Evolutionary conservation across 2,113 vertebrate genomes (phyloP), one percentile per base, ranked within the genome.

Genomic region (Callocephalon fimbriatum): DNA sequence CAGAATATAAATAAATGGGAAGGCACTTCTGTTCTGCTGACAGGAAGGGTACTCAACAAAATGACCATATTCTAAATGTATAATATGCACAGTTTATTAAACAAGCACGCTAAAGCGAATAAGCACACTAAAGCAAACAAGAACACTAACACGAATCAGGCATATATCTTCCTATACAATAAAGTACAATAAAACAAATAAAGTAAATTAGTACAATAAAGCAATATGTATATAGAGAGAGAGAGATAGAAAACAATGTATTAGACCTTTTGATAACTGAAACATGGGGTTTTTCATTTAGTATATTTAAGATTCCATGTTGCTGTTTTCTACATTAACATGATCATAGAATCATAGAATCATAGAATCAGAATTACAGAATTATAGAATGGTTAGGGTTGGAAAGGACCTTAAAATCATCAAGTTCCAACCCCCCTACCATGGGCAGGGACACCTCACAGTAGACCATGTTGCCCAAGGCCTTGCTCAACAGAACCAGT

Each of bases 241-340:
- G 38, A n/a, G 22, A 58, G 13, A n/a, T 31, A 50, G 5, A 84
- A 91, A 68, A 1, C 10, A 91, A n/a, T 67, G 8, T 11, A 76
- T 68, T 79, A 87, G 19, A 19, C 19, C 6, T 75, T 78, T 45
- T 38, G 8, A 54, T 88, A 88, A 71, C 5, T 50, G 14, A 54
- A 90, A 29, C 1, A 8, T n/a, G 3, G 0, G 0, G 0, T 45
- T 25, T 79, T 63, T 50, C 0, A 53, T 72, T 56, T 68, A 45
- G 2, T 2, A 5, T 59, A 51, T 76, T 87, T 73, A 79, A 68
- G 22, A 66, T 65, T 35, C 14, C 15, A 23, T 35, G 2, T 58
- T 67, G 6, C 6, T 58, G 3, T 82, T 90, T 88, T 45, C 16
- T 63, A 17, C 2, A 5, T 31, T 54, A 51, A 3, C 8, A 22